Conservation (phyloP, 1,140 invertebrate genomes). For the Drosophila ironensis region DNA sequence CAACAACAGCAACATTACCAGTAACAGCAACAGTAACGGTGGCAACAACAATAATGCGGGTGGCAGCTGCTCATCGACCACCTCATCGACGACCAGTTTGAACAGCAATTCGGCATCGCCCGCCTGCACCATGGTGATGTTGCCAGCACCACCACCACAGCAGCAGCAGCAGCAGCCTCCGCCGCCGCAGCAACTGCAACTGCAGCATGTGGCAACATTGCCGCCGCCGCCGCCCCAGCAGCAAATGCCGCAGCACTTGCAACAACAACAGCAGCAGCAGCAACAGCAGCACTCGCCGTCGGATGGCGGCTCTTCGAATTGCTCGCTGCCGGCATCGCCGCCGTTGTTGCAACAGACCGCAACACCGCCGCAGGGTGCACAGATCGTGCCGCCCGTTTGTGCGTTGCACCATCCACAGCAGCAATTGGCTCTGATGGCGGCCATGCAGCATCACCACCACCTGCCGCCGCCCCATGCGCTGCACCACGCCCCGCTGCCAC, state of each 20-base stretch:
- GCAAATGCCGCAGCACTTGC: constrained; percentile 21
- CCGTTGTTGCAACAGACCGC: constrained; percentile 72
- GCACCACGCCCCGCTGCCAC: constrained; percentile 37
- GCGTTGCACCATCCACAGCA: constrained; percentile 79
- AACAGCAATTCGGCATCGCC: constrained; percentile 61
- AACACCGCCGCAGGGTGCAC: constrained; percentile 70
- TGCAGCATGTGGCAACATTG: constrained; percentile 25
- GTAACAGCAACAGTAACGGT: constrained; percentile 16
- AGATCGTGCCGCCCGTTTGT: constrained; percentile 73
- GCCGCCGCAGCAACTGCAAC: constrained; percentile 18
- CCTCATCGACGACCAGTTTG: constrained; percentile 65
- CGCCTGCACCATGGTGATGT: constrained; percentile 61
- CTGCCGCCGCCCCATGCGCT: constrained; percentile 43
- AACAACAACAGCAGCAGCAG: constrained; percentile 23
- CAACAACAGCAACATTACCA: constrained; percentile 14
- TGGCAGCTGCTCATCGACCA: constrained; percentile 53
- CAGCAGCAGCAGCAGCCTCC: constrained; percentile 5
- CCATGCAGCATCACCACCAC: constrained; percentile 72
- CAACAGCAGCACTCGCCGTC: constrained; percentile 62
- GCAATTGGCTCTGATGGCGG: constrained; percentile 71
- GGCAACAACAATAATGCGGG: constrained; percentile 56
- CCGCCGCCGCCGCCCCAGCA: constrained; percentile 27
- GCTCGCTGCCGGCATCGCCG: constrained; percentile 68
- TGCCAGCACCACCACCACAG: constrained; percentile 41
- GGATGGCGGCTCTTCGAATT: constrained; percentile 60